phyloP scores from a whole-genome alignment of 2,797 vertebrate genomes.

The Labeo calbasu region DNA sequence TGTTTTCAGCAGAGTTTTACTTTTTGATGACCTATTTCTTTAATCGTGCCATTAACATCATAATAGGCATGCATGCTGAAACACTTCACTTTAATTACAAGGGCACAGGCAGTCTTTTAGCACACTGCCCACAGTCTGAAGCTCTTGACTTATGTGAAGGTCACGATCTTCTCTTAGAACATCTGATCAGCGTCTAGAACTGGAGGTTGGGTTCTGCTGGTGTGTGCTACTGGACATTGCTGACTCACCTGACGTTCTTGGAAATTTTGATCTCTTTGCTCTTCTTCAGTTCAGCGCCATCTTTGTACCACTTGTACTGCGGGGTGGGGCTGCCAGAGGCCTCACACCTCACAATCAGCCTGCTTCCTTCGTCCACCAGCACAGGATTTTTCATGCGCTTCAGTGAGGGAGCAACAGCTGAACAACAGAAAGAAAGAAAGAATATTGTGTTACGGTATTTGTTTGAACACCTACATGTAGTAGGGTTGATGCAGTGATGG shows the following conservation, averaged over 20 bases:
- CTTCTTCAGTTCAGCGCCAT: conserved; percentile 91
- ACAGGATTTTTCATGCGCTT: conserved; percentile 89
- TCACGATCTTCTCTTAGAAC: conserved; percentile 4
- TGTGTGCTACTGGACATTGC: conserved; percentile 6
- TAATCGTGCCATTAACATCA: conserved; percentile 15
- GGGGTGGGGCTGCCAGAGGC: conserved; percentile 87
- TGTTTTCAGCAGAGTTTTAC: background rate
- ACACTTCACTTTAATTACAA: conserved; percentile 40
- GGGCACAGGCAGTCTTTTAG: conserved; percentile 9
- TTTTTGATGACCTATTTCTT: conserved; percentile 1
- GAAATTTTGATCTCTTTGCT: conserved; percentile 86
- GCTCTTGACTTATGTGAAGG: conserved; percentile 27
- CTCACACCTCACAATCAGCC: conserved; percentile 91
- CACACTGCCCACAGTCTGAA: conserved; percentile 2
- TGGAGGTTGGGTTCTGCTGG: conserved; percentile 1
- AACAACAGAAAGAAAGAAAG: conserved; percentile 53
- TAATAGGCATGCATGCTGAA: conserved; percentile 26
- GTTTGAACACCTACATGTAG: background rate
- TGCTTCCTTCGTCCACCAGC: conserved; percentile 85
- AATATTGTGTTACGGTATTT: background rate
- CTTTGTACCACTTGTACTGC: conserved; percentile 95
- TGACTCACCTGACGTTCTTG: conserved; percentile 86
- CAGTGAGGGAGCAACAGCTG: conserved; percentile 88
- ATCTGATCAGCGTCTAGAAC: conserved; percentile 3
- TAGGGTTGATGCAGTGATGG: conserved; percentile 14